Evolutionary conservation across 2,113 vertebrate species (phyloP).

Genomic region (Chamaea fasciata): DNA sequence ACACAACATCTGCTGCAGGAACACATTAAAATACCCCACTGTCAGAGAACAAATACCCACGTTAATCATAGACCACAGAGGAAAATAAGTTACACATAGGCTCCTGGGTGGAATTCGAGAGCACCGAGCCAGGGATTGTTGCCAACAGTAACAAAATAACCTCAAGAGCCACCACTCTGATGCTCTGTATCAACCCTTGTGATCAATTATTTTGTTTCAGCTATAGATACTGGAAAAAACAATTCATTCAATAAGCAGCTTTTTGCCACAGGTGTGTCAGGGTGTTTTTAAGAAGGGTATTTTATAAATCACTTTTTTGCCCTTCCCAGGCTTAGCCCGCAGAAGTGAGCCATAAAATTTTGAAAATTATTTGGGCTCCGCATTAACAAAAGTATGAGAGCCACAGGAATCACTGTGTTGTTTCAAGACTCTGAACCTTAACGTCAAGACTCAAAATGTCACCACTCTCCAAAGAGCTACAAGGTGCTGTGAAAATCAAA

Average conservation of each 20-base stretch:
- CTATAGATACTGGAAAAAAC: background rate
- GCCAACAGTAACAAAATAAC: background rate
- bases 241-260: background rate
- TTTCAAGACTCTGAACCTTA: background rate
- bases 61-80: background rate
- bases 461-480: background rate
- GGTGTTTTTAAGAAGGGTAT: background rate
- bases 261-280: background rate
- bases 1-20: background rate
- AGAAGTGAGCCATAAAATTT: background rate
- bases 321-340: background rate
- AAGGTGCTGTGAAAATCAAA: background rate
- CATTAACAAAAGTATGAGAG: background rate
- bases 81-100: no score
- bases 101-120: background rate
- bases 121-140: background rate
- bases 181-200: background rate
- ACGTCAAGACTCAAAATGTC: background rate
- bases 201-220: background rate
- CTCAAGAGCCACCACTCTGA: background rate
- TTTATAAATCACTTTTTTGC: background rate
- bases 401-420: background rate
- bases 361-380: background rate
- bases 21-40: background rate
- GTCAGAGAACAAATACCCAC: background rate